A percentile compares a stretch with the other conserved stretches of the same genome.
phyloP scores from a whole-genome alignment of 2,797 vertebrate species.

The Alfaro cultratus region DNA sequence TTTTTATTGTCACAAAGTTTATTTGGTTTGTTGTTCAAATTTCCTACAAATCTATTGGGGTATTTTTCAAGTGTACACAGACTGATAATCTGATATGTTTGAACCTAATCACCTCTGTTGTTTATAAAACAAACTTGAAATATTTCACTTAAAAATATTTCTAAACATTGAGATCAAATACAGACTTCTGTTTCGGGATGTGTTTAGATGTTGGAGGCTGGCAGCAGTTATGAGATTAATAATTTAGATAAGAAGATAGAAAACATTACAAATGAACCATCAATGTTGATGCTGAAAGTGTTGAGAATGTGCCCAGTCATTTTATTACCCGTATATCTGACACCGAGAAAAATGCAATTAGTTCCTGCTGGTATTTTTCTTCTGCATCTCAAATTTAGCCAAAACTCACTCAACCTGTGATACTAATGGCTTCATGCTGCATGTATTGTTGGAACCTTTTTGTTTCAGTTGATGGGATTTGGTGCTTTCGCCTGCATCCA shows the following conservation, averaged over 20 bases:
- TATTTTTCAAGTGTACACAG: neutral
- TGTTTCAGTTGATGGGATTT: neutral
- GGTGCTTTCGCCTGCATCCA: neutral
- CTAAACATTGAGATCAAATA: neutral
- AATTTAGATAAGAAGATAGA: neutral
- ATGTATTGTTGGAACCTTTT: neutral
- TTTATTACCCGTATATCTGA: neutral
- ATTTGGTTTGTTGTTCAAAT: neutral
- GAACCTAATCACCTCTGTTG: neutral
- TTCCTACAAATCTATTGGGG: neutral
- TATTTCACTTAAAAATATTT: neutral
- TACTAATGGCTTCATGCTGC: neutral
- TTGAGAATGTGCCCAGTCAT: neutral
- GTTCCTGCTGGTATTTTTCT: neutral
- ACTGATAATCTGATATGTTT: neutral
- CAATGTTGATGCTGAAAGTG: neutral
- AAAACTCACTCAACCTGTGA: neutral
- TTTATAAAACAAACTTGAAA: neutral
- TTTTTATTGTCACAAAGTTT: neutral
- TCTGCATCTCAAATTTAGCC: neutral
- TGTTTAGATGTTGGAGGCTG: neutral
- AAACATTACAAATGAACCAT: neutral
- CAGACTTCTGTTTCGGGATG: neutral
- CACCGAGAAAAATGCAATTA: neutral
- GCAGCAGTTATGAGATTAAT: neutral